Evolutionary conservation across 1,140 invertebrate species (phyloP), one percentile per base, ranked within the genome.

Genomic region (Spodoptera frugiperda): DNA sequence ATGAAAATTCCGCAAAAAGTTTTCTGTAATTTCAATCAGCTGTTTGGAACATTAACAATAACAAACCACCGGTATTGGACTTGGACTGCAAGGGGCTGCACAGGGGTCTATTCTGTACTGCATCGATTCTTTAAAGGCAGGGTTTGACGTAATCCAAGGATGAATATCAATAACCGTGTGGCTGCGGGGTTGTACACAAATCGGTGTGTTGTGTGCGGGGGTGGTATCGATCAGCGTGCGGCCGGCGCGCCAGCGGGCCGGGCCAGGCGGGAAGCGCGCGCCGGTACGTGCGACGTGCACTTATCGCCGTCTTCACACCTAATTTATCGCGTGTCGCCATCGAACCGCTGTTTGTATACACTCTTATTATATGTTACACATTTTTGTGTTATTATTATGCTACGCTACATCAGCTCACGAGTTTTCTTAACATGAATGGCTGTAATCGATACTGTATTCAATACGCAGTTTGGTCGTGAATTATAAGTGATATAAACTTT

Each of bases 271-370:
- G 83, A 76, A 76, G 74, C 75, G 80, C 71, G 79, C 73, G 77
- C 79, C 75, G 75, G 48, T 70, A 57, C 73, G 82, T 73, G 82
- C 71, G 78, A 54, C 68, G 84, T 84, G 83, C 89, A 91, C 88
- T 92, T 90, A 90, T 88, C 88, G 87, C 84, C 86, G 86, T 91
- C 90, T 91, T 91, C 88, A 85, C 91, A 89, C 89, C 88, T 88
- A 91, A 91, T 91, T 92, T 89, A 90, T 89, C 89, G 90, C 89
- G 84, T 81, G 81, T 80, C 81, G 82, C 87, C 82, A 87, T 90
- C 84, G 84, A 75, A 83, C 76, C 79, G 78, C 76, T 82, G 81
- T 83, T 83, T 82, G 80, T 82, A 80, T 80, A 86, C 77, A 80
- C 76, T 51, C 76, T 77, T 76, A 78, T 77, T 17, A 53, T 77